Base-by-base conservation (phyloP, 2,113 vertebrate species). In the Pollimyrus isidori region DNA sequence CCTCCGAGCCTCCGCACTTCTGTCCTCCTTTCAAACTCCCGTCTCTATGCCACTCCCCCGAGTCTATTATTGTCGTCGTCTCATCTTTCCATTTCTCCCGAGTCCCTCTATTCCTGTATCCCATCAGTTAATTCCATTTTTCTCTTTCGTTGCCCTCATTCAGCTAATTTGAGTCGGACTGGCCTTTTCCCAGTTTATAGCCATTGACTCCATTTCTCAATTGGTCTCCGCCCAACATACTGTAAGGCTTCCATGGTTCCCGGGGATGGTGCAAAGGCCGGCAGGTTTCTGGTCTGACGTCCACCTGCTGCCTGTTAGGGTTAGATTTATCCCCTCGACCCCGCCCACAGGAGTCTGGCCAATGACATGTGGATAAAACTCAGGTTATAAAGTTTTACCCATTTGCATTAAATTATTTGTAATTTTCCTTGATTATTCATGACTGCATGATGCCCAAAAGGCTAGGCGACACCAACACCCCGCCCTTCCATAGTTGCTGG, bases 1-100 rank as follows among this genome's bases (percentile, higher is more conserved):
- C 39, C 19, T 91, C 50, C 13, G 26, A 35, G 48, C 35, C 86
- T 56, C 86, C 30, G 7, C 5, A 17, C 45, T 45, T 45, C 52
- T 87, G 86, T 48, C 85, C 85, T 86, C 85, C 85, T 86, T 86
- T 53, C 46, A 53, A 52, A 52, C 49, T 86, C 49, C 85, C 13
- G 49, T 53, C 48, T 50, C 85, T 86, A 30, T 15, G 49, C 13
- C 13, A 86, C 23, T 52, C 85, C 83, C 83, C 85, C 85, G 26
- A 53, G 85, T 52, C 85, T 86, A 86, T 86, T 53, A 86, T 30
- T 86, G 48, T 86, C 85, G 6, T 50, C 49, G 49, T 86, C n/a
- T 86, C 49, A 23, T 84, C 82, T 48, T 84, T 23, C 42, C 23
- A 52, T 86, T 30, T 86, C 85, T 86, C 85, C 85, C 10, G n/a